Evolutionary conservation across 2,888 invertebrate genomes (phyloP).

Genomic region (Metopia argyrocephala): DNA sequence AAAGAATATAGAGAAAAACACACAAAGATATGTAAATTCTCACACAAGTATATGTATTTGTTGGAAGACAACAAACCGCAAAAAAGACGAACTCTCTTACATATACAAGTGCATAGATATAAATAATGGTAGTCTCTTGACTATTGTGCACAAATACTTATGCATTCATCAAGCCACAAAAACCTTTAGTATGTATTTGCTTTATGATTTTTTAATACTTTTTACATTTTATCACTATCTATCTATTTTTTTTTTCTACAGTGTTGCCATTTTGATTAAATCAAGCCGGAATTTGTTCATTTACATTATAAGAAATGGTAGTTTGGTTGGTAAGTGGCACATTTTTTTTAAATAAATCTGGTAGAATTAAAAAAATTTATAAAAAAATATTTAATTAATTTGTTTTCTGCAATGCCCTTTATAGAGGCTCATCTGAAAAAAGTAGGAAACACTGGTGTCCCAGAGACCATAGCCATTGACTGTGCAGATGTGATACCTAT

Average conservation of each 20-base stretch:
- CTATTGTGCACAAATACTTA: background rate
- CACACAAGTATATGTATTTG: background rate
- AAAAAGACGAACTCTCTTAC: background rate
- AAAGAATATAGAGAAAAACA: background rate
- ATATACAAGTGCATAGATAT: background rate
- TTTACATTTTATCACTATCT: conserved; percentile 15
- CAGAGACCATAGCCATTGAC: too few relatives aligned
- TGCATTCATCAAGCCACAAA: conserved; percentile 40
- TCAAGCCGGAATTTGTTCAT: too few relatives aligned
- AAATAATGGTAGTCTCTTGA: background rate
- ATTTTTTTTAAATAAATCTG: too few relatives aligned
- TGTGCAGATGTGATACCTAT: too few relatives aligned
- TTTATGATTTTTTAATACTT: conserved; percentile 55
- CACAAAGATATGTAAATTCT: background rate
- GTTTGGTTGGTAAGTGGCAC: too few relatives aligned
- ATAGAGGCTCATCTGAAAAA: too few relatives aligned
- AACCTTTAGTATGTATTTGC: conserved; percentile 47
- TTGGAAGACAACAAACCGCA: background rate
- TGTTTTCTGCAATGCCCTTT: too few relatives aligned
- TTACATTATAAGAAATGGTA: too few relatives aligned
- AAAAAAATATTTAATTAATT: too few relatives aligned
- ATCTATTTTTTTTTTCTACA: background rate
- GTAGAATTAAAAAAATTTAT: too few relatives aligned
- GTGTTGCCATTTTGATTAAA: background rate
- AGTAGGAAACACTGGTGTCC: too few relatives aligned